phyloP scores from a whole-genome alignment of 1,140 invertebrate genomes.

The Globodera rostochiensis region DNA sequence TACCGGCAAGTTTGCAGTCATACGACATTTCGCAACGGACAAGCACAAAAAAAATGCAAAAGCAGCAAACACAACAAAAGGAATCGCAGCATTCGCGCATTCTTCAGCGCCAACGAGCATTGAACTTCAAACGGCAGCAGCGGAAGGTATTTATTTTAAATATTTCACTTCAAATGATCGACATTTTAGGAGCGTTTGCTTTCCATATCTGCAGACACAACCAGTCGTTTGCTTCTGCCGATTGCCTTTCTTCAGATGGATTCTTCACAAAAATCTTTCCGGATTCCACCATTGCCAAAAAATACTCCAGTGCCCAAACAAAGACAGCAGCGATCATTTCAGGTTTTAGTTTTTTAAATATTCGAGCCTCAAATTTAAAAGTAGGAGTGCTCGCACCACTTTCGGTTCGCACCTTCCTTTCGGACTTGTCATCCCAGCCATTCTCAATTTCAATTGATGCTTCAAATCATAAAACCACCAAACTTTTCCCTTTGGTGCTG shows the following conservation, averaged over 20 bases:
- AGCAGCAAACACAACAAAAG: not conserved
- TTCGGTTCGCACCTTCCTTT: not conserved
- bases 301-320: not conserved
- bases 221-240: not conserved
- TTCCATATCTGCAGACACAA: not conserved
- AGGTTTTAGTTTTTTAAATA: not conserved
- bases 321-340: not conserved
- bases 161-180: not conserved
- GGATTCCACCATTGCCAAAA: not conserved
- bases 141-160: not conserved
- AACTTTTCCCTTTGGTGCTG: not conserved
- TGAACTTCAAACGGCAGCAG: not conserved
- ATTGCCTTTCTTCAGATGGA: not conserved
- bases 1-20: too few relatives aligned
- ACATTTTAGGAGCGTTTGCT: not conserved
- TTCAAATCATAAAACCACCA: not conserved
- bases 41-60: not conserved
- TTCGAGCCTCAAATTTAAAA: not conserved
- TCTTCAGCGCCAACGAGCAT: not conserved
- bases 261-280: not conserved
- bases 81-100: not conserved
- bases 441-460: slow-evolving; percentile 1
- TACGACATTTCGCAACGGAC: not conserved
- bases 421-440: not conserved
- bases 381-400: not conserved